Evolutionary conservation across 2,113 vertebrate genomes (phyloP).

Genomic region (Alligator mississippiensis): DNA sequence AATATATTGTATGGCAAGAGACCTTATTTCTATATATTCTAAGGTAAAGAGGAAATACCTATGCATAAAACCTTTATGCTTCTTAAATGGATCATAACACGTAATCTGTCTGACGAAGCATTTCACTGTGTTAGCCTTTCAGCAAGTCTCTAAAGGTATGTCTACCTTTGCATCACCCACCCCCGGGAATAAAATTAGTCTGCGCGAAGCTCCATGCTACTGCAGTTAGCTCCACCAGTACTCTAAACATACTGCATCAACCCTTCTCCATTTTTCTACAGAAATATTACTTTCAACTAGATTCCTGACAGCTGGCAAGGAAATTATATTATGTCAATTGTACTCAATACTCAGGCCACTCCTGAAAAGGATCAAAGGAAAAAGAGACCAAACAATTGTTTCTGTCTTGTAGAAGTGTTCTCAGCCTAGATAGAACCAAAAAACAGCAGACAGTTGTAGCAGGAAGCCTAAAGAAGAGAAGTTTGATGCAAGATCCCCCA

Average conservation of each 20-base stretch:
- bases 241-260: not conserved
- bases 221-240: not conserved
- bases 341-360: not conserved
- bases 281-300: not conserved
- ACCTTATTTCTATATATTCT: not conserved
- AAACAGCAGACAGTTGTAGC: not conserved
- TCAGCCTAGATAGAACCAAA: not conserved
- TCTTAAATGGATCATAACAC: not conserved
- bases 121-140: not conserved
- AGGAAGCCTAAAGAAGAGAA: not conserved
- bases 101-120: not conserved
- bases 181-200: not conserved
- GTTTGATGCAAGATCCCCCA: not conserved
- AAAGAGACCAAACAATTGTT: fast-evolving
- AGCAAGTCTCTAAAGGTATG: not conserved
- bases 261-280: not conserved
- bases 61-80: not conserved
- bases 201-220: not conserved
- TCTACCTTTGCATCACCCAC: not conserved
- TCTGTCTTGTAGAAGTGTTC: not conserved
- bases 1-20: not conserved
- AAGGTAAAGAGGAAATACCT: not conserved
- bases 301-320: not conserved
- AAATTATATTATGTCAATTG: not conserved
- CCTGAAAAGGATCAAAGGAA: not conserved